A percentile compares a stretch with the other conserved stretches of the same genome.
Conservation (phyloP, 2,113 vertebrate genomes). For the Brachyistius frenatus region DNA sequence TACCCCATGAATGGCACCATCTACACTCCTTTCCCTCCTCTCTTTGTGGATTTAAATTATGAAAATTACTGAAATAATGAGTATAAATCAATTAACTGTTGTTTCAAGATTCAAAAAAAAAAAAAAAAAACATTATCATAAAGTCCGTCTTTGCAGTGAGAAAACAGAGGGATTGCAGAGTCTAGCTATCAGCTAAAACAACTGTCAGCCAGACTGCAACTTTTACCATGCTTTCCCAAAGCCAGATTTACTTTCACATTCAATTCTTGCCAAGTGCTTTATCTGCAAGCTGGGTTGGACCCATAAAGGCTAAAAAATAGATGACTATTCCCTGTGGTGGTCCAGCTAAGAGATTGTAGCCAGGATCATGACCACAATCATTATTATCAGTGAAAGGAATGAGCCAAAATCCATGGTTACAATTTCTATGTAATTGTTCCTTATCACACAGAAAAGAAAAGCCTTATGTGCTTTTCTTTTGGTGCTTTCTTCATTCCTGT, state of each 20-base stretch:
- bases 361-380: slow-evolving; percentile 59
- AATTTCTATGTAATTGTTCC: slow-evolving; percentile 53
- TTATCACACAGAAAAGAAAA: slow-evolving; percentile 62
- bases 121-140: slow-evolving; percentile 14
- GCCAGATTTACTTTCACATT: slow-evolving; percentile 52
- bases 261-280: slow-evolving; percentile 60
- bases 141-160: slow-evolving; percentile 18
- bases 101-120: slow-evolving; percentile 22
- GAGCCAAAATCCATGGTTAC: slow-evolving; percentile 52
- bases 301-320: slow-evolving; percentile 34
- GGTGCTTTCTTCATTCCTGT: slow-evolving; percentile 13
- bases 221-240: slow-evolving; percentile 27
- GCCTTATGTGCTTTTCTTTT: slow-evolving; percentile 33
- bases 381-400: slow-evolving; percentile 61
- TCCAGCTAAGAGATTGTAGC: slow-evolving; percentile 38
- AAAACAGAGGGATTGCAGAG: slow-evolving; percentile 19
- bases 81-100: slow-evolving; percentile 24
- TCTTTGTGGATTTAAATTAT: neutral
- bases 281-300: slow-evolving; percentile 51
- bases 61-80: slow-evolving; percentile 3
- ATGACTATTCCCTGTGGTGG: slow-evolving; percentile 49
- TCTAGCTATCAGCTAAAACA: slow-evolving; percentile 31
- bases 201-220: slow-evolving; percentile 31
- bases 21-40: neutral
- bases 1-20: neutral